These are phyloP conservation scores for Apamea monoglypha DNA, from an alignment of 2,888 invertebrate species.

Conservation along the genomic window DNA sequence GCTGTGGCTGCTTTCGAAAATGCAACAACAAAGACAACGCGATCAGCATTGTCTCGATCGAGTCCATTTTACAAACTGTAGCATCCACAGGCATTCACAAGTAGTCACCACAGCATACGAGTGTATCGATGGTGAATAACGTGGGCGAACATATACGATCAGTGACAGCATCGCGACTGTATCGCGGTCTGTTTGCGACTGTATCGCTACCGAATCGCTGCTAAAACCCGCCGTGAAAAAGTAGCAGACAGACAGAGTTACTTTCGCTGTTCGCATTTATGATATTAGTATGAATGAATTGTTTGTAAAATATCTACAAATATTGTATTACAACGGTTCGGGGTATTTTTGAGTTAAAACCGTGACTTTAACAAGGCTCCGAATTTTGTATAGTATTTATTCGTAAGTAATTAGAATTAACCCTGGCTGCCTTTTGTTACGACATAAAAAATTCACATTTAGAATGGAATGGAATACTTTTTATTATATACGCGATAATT, in stretches of 20 bases:
- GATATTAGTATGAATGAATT: background rate
- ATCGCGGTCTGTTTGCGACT: background rate
- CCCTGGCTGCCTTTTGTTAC: background rate
- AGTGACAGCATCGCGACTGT: background rate
- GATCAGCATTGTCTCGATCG: no score
- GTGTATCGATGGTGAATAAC: background rate
- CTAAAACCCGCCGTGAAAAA: background rate
- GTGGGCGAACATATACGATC: background rate
- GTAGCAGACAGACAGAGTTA: background rate
- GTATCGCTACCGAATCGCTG: background rate
- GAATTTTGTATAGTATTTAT: background rate
- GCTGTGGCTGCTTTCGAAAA: background rate
- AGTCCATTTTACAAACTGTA: background rate
- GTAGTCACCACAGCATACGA: background rate
- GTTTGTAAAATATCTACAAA: background rate
- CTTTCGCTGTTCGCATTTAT: background rate
- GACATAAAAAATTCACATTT: conserved; percentile 4
- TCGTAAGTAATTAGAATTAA: background rate
- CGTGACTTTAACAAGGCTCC: background rate
- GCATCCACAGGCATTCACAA: background rate
- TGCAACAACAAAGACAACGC: background rate
- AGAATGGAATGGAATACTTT: no score
- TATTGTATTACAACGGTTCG: background rate
- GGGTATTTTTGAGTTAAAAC: background rate
- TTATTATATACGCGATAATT: no score